Percentiles rank a stretch among this genome's conserved stretches.
These are phyloP conservation scores for Arctocebus calabarensis DNA, from an alignment of 2,797 vertebrate species.

Conservation along the genomic window DNA sequence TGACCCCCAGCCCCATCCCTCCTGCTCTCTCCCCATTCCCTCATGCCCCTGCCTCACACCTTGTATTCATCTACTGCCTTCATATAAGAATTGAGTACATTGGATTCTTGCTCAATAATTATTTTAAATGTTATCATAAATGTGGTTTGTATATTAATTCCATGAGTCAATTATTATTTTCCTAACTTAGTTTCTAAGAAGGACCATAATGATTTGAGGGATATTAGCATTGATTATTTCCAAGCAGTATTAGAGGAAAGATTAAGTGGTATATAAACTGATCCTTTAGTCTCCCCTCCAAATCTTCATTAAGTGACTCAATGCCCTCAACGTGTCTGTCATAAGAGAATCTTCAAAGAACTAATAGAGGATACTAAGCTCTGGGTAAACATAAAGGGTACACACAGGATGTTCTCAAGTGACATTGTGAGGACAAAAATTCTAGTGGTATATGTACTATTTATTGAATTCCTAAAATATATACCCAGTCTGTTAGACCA, in stretches of 20 bases:
- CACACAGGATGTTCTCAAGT: neutral
- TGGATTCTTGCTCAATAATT: neutral
- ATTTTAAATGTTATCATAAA: neutral
- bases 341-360: neutral
- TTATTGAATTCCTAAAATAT: neutral
- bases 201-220: neutral
- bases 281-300: neutral
- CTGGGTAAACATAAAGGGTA: neutral
- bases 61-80: too few relatives aligned
- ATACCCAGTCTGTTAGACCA: too few relatives aligned
- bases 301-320: neutral
- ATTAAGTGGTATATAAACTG: neutral
- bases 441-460: neutral
- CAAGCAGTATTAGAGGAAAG: neutral
- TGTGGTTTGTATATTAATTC: neutral
- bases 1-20: too few relatives aligned
- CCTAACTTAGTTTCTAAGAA: neutral
- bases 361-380: neutral
- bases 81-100: too few relatives aligned
- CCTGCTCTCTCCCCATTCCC: too few relatives aligned
- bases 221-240: neutral
- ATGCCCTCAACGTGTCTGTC: neutral
- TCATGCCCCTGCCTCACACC: too few relatives aligned
- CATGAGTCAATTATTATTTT: neutral
- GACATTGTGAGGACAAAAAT: neutral